These are phyloP conservation scores for Micromys minutus DNA, from an alignment of 2,113 vertebrate genomes.

Conservation along the genomic window DNA sequence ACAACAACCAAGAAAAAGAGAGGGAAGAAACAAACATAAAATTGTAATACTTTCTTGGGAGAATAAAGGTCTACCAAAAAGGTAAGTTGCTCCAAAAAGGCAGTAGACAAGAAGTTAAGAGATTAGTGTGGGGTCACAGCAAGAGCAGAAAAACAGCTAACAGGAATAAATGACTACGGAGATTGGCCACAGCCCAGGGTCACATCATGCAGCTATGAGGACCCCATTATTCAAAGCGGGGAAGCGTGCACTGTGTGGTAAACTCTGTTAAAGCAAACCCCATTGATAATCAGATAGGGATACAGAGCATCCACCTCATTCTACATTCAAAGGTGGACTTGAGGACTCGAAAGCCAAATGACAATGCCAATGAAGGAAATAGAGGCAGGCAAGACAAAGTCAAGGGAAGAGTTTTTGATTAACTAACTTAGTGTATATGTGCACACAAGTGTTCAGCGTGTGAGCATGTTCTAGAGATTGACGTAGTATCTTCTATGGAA, in stretches of 20 bases:
- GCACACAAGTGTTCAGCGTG: background rate
- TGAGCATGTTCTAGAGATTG: background rate
- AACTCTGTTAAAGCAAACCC: background rate
- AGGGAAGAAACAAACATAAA: background rate
- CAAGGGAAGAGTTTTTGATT: background rate
- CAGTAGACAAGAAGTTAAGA: background rate
- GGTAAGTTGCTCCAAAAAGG: background rate
- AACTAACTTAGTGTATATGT: background rate
- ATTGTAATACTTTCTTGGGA: background rate
- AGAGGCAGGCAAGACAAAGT: background rate
- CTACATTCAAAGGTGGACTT: background rate
- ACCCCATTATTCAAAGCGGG: too few species aligned
- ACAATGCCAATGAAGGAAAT: background rate
- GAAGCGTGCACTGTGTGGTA: background rate
- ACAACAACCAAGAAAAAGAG: background rate
- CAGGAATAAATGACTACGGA: background rate
- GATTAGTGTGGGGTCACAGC: background rate
- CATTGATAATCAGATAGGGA: background rate
- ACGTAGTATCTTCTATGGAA: background rate
- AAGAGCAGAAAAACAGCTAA: background rate
- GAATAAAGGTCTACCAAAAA: background rate
- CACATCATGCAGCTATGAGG: accelerated
- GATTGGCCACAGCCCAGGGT: background rate
- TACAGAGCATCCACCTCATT: background rate
- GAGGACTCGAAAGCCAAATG: too few species aligned